Evolutionary conservation across 1,140 invertebrate species (phyloP).

Genomic region (Rhopalosiphum maidis): DNA sequence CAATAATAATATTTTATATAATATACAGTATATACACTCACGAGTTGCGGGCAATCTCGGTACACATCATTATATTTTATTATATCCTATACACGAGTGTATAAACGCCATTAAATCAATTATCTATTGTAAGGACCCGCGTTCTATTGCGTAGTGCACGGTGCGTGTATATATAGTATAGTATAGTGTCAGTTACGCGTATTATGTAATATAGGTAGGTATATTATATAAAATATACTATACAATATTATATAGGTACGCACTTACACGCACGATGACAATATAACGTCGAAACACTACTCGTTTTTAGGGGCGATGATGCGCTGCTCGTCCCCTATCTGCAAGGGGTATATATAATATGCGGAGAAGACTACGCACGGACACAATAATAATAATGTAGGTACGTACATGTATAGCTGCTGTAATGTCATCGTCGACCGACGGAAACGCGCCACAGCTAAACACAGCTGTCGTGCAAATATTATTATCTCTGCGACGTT

Average conservation of each 20-base stretch:
- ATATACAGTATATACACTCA: neutral
- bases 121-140: neutral
- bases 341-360: neutral
- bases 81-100: neutral
- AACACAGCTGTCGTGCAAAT: slow-evolving; percentile 36
- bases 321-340: neutral
- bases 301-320: neutral
- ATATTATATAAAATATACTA: neutral
- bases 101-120: slow-evolving; percentile 24
- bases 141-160: neutral
- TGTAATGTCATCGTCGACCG: neutral
- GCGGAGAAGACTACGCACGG: neutral
- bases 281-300: neutral
- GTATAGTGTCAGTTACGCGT: slow-evolving; percentile 2
- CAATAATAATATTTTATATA: neutral
- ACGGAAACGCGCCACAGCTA: neutral
- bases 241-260: neutral
- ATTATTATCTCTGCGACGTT: neutral
- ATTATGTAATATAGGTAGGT: neutral
- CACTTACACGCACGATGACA: neutral
- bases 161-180: neutral
- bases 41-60: neutral
- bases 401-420: neutral
- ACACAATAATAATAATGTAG: neutral
- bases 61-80: neutral